These are phyloP conservation scores for Craseonycteris thonglongyai DNA, from an alignment of 2,113 vertebrate species.

Conservation along the genomic window DNA sequence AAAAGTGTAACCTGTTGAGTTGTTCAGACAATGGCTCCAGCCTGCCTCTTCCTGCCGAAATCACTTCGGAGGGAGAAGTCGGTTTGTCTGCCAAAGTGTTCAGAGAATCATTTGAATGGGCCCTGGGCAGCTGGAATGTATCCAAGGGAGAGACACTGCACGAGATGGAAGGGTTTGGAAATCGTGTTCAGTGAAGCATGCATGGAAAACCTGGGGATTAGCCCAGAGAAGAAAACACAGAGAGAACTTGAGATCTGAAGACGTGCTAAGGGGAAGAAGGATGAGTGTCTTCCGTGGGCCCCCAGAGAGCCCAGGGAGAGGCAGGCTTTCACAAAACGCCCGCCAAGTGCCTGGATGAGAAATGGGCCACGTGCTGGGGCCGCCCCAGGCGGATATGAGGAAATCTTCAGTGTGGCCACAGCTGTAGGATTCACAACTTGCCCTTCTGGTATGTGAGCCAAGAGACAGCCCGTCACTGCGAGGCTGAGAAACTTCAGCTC, in stretches of 20 bases:
- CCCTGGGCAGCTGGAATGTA: not conserved
- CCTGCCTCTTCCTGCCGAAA: not conserved
- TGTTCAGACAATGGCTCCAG: not conserved
- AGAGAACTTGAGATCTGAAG: not conserved
- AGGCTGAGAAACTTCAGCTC: not conserved
- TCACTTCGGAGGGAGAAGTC: not conserved
- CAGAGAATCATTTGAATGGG: not conserved
- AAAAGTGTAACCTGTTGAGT: conserved; percentile 47
- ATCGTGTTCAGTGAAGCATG: not conserved
- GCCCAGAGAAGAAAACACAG: not conserved
- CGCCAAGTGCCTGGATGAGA: not conserved
- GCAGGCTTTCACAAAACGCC: not conserved
- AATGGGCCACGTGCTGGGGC: not conserved
- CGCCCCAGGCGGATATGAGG: not conserved
- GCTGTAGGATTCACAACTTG: not conserved
- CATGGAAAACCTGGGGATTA: not conserved
- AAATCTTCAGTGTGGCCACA: not conserved
- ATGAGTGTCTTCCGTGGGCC: not conserved
- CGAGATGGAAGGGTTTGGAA: not conserved
- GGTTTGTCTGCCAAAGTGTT: not conserved
- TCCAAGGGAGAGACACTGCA: not conserved
- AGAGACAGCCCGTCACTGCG: not conserved
- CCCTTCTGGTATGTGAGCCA: not conserved
- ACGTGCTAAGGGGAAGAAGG: not conserved
- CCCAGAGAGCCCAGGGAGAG: fast-evolving